phyloP scores from a whole-genome alignment of 1,140 invertebrate genomes.

The Diuraphis noxia region DNA sequence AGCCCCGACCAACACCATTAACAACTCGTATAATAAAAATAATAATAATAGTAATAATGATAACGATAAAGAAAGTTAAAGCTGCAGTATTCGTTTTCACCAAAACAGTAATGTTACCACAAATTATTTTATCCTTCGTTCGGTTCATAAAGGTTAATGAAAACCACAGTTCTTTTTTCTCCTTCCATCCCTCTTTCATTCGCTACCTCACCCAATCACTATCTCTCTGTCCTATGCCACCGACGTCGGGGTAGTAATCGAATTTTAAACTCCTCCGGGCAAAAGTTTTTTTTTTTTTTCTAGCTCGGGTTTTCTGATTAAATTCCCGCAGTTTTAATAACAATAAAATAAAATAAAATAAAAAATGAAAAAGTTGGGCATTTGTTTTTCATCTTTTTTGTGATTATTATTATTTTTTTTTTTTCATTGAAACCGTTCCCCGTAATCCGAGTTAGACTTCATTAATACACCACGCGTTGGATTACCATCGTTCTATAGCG shows the following conservation, averaged over 20 bases:
- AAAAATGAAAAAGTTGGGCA: slow-evolving; percentile 18
- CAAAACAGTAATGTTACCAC: slow-evolving; percentile 33
- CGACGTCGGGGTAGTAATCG: slow-evolving; percentile 20
- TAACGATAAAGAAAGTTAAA: slow-evolving; percentile 38
- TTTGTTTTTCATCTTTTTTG: slow-evolving; percentile 37
- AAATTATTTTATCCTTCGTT: slow-evolving; percentile 45
- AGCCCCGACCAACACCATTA: slow-evolving; percentile 28
- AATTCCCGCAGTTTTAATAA: slow-evolving; percentile 40
- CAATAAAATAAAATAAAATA: not conserved
- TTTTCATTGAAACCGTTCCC: not conserved
- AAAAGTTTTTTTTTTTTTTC: slow-evolving; percentile 41
- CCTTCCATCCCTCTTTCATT: not conserved
- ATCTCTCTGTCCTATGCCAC: not conserved
- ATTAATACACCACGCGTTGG: not conserved
- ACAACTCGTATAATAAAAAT: slow-evolving; percentile 42
- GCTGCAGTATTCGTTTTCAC: slow-evolving; percentile 19
- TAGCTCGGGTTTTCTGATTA: slow-evolving; percentile 28
- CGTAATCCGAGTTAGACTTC: slow-evolving; percentile 5
- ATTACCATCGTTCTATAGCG: not conserved
- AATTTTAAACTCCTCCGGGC: slow-evolving; percentile 48
- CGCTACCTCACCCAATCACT: not conserved
- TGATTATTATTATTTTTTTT: slow-evolving; percentile 11
- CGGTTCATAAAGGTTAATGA: slow-evolving; percentile 48
- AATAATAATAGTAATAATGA: slow-evolving; percentile 33
- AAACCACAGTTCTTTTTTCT: slow-evolving; percentile 27